phyloP scores from a whole-genome alignment of 2,113 vertebrate species.

The Nothocercus nigrocapillus region DNA sequence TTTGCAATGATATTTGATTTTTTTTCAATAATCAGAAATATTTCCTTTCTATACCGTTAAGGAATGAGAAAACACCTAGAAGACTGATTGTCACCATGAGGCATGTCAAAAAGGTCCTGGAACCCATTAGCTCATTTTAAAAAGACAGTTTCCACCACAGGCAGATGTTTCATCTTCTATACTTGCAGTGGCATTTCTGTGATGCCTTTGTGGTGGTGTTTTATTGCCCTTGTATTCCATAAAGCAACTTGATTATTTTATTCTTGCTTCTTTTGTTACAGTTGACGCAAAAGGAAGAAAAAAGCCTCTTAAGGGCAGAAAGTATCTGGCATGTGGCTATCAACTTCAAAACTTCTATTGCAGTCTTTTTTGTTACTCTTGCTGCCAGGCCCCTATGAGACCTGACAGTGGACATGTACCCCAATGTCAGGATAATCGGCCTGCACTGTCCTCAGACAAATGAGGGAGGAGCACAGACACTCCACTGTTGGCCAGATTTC shows the following conservation, averaged over 20 bases:
- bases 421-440: constrained; percentile 69
- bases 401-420: constrained; percentile 72
- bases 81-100: constrained; percentile 58
- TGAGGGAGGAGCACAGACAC: constrained; percentile 74
- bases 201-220: constrained; percentile 62
- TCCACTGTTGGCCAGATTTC: constrained; percentile 73
- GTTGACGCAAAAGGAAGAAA: constrained; percentile 72
- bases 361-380: constrained; percentile 73
- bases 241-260: constrained; percentile 68
- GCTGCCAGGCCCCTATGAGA: constrained; percentile 72
- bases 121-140: constrained; percentile 55
- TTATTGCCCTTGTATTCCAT: constrained; percentile 55
- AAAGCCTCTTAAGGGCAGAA: constrained; percentile 74
- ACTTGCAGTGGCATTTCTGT: constrained; percentile 13
- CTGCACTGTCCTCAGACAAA: constrained; percentile 69
- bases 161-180: constrained; percentile 49
- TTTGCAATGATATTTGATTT: constrained; percentile 51
- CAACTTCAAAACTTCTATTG: constrained; percentile 73
- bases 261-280: constrained; percentile 76
- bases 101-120: constrained; percentile 58
- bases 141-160: constrained; percentile 52
- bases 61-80: constrained; percentile 62
- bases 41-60: constrained; percentile 62
- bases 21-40: constrained; percentile 57
- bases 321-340: constrained; percentile 72